Conservation (phyloP, 2,797 vertebrate species). For the Anomalospiza imberbis region DNA sequence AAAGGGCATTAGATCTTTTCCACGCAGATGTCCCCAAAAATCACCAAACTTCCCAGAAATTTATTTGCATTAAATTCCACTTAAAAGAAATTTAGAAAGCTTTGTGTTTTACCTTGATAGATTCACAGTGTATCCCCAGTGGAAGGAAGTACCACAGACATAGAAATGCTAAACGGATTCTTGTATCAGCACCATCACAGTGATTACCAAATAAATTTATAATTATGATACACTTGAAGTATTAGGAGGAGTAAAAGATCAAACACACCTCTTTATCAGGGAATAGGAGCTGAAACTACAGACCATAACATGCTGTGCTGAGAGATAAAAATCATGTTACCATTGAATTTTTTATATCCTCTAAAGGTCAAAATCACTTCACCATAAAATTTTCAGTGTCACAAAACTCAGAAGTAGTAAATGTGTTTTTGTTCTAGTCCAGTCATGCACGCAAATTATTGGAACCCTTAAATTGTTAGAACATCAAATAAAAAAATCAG, state of each 20-base stretch:
- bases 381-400: constrained; percentile 64
- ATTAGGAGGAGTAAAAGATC: constrained; percentile 52
- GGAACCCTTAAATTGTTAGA: constrained; percentile 52
- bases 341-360: constrained; percentile 63
- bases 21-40: not conserved
- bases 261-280: constrained; percentile 49
- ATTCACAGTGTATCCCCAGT: not conserved
- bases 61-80: not conserved
- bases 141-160: not conserved
- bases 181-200: not conserved
- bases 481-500: constrained; percentile 45
- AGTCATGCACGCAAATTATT: constrained; percentile 33
- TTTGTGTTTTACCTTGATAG: not conserved
- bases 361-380: constrained; percentile 64
- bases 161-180: not conserved
- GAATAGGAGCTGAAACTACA: constrained; percentile 19
- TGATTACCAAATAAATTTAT: constrained; percentile 50
- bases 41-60: not conserved
- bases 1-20: accelerated
- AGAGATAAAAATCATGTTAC: constrained; percentile 61
- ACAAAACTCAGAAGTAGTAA: constrained; percentile 40
- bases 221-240: constrained; percentile 28
- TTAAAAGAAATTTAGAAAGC: not conserved
- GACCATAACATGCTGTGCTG: not conserved
- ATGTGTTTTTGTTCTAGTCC: constrained; percentile 56